Conservation (phyloP, 2,797 vertebrate species). For the Cyclura pinguis region DNA sequence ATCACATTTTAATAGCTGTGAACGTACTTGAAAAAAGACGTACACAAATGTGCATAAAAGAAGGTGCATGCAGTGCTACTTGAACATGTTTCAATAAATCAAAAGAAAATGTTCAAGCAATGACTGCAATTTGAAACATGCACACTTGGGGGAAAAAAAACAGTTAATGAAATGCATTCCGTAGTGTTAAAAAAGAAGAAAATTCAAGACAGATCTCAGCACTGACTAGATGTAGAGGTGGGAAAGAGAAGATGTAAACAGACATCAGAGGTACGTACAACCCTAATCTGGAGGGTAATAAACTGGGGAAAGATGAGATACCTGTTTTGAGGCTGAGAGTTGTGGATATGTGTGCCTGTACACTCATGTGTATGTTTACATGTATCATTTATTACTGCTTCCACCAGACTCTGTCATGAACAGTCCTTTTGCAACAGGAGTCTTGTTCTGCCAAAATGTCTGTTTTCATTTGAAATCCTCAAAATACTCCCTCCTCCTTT, state of each 20-base stretch:
- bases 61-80: neutral
- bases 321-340: neutral
- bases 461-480: neutral
- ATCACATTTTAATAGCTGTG: neutral
- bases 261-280: neutral
- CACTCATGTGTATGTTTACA: neutral
- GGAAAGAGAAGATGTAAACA: neutral
- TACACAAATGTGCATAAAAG: neutral
- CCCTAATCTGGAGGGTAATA: neutral
- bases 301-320: neutral
- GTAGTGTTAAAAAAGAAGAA: too few relatives aligned
- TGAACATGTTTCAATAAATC: neutral
- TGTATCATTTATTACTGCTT: constrained; percentile 9
- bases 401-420: neutral
- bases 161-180: too few relatives aligned
- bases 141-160: neutral
- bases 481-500: neutral
- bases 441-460: rapidly evolving
- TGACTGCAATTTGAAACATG: neutral
- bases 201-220: neutral
- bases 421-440: neutral
- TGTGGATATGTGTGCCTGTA: too few relatives aligned
- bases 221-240: neutral
- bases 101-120: neutral
- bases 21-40: neutral